Conservation (phyloP, 2,113 vertebrate species). For the Malurus alboscapulatus region DNA sequence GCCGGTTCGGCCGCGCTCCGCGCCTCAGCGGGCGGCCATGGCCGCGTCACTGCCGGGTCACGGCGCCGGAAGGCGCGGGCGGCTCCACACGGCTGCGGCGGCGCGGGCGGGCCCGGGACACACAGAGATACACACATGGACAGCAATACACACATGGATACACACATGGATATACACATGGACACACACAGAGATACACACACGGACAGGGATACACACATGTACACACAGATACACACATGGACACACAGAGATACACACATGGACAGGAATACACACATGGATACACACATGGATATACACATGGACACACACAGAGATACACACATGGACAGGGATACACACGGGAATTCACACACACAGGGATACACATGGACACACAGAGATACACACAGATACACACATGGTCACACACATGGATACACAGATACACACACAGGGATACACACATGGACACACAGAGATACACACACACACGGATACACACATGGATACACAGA, state of each 20-base stretch:
- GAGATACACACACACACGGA: background rate
- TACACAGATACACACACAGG: background rate
- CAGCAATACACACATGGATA: no score
- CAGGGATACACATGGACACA: background rate
- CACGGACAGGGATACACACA: no score
- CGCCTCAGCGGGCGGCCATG: background rate
- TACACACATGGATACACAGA: no score
- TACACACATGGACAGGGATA: background rate
- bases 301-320: no score
- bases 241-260: no score
- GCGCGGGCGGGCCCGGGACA: background rate
- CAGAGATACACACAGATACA: no score
- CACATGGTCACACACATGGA: background rate
- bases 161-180: no score
- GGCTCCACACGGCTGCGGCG: background rate
- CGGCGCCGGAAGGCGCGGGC: background rate
- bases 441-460: background rate
- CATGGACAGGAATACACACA: no score
- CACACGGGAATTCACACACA: background rate
- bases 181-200: no score
- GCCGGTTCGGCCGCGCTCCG: background rate
- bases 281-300: background rate
- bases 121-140: no score
- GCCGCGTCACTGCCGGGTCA: background rate
- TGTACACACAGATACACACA: no score